phyloP scores from a whole-genome alignment of 1,140 invertebrate species.

The Cydia amplana region DNA sequence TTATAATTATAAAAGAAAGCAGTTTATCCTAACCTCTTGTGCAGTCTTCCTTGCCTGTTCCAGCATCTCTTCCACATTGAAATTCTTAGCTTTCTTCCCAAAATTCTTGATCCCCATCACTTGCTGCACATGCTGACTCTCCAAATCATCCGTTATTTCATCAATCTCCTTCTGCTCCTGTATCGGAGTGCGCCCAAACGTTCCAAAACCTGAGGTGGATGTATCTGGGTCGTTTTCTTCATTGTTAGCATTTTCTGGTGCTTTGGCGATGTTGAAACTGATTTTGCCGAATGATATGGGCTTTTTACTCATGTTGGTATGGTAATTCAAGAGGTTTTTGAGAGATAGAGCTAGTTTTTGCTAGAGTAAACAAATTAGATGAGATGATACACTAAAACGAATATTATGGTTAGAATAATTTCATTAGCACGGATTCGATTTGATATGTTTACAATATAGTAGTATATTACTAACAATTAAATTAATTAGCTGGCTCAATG shows the following conservation, averaged over 20 bases:
- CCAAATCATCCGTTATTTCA: slow-evolving; percentile 84
- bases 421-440: too few species aligned
- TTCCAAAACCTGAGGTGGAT: slow-evolving; percentile 81
- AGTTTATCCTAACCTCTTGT: slow-evolving; percentile 41
- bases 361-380: too few species aligned
- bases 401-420: too few species aligned
- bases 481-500: too few species aligned
- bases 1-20: too few species aligned
- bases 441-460: too few species aligned
- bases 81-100: slow-evolving; percentile 88
- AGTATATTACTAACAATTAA: too few species aligned
- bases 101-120: slow-evolving; percentile 89
- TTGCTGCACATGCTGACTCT: slow-evolving; percentile 83
- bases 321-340: not conserved
- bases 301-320: slow-evolving; percentile 69
- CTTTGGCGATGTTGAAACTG: slow-evolving; percentile 56
- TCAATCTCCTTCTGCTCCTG: slow-evolving; percentile 81
- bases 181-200: slow-evolving; percentile 79
- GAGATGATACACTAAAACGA: too few species aligned
- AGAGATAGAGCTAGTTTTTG: not conserved
- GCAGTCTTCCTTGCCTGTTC: slow-evolving; percentile 78
- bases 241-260: slow-evolving; percentile 34
- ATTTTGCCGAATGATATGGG: slow-evolving; percentile 78
- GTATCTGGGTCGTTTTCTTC: slow-evolving; percentile 43
- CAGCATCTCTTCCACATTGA: slow-evolving; percentile 83